These are phyloP conservation scores for Reinhardtius hippoglossoides DNA, from an alignment of 2,113 vertebrate genomes.

Conservation along the genomic window DNA sequence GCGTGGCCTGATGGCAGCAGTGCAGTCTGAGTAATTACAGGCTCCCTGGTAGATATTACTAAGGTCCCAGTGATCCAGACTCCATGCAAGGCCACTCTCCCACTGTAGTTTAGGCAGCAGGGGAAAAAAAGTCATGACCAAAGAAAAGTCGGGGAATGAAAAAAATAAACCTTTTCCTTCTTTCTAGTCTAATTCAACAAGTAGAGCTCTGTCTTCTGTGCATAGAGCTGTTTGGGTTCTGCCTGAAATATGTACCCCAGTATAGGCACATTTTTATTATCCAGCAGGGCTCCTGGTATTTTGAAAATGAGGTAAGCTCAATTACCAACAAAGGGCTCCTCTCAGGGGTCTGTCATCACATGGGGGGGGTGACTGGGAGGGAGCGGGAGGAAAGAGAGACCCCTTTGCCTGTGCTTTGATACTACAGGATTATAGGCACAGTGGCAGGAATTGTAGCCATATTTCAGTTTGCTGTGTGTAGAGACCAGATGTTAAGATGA, in stretches of 20 bases:
- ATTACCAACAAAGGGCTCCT: slow-evolving; percentile 80
- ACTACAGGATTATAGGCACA: slow-evolving; percentile 69
- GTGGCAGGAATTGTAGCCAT: slow-evolving; percentile 76
- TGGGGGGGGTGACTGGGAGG: slow-evolving; percentile 50
- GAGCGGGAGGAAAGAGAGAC: slow-evolving; percentile 63
- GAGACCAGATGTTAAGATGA: slow-evolving; percentile 71
- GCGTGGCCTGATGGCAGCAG: slow-evolving; percentile 81
- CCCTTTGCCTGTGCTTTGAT: slow-evolving; percentile 62
- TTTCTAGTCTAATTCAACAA: slow-evolving; percentile 63
- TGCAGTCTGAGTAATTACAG: slow-evolving; percentile 87
- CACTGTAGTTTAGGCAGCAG: slow-evolving; percentile 52
- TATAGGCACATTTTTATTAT: slow-evolving; percentile 72
- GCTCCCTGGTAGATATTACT: slow-evolving; percentile 85
- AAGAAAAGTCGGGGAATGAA: slow-evolving; percentile 65
- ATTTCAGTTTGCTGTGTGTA: slow-evolving; percentile 61
- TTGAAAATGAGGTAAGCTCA: slow-evolving; percentile 76
- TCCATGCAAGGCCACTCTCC: slow-evolving; percentile 74
- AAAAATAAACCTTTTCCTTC: slow-evolving; percentile 41
- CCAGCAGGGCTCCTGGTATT: slow-evolving; percentile 66
- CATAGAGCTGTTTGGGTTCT: slow-evolving; percentile 51
- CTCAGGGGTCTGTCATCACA: slow-evolving; percentile 71
- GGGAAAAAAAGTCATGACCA: slow-evolving; percentile 31
- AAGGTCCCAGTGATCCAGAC: slow-evolving; percentile 77
- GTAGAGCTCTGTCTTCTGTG: slow-evolving; percentile 53
- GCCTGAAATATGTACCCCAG: slow-evolving; percentile 67